Conservation (phyloP, 2,888 invertebrate species). For the Drosophila leonis region DNA sequence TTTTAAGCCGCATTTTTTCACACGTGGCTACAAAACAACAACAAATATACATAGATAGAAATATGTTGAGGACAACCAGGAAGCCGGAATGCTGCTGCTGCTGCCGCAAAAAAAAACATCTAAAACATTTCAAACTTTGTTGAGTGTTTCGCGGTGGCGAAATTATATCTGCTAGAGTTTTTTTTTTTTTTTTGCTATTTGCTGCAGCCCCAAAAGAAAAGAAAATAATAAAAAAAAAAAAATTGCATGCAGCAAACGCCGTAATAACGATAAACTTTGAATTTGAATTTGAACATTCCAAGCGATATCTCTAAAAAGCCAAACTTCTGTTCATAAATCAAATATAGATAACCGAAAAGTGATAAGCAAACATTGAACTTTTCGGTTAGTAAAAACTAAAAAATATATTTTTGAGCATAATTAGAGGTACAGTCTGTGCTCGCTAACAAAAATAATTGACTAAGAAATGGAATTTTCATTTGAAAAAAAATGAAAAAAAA, state of each 20-base stretch:
- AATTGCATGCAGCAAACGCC: not conserved
- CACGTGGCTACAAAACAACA: constrained; percentile 70
- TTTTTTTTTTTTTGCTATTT: constrained; percentile 14
- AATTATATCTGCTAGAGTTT: constrained; percentile 42
- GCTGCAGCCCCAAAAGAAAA: not conserved
- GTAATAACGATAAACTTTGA: constrained; percentile 13
- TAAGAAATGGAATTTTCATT: not conserved
- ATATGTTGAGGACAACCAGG: constrained; percentile 32
- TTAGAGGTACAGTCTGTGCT: not conserved
- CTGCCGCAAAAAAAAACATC: constrained; percentile 8
- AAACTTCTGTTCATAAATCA: constrained; percentile 12
- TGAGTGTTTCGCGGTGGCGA: constrained; percentile 35
- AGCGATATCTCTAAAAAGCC: constrained; percentile 11
- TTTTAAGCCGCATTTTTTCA: constrained; percentile 80
- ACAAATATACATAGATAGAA: constrained; percentile 22
- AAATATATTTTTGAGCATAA: not conserved
- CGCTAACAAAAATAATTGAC: too few relatives aligned
- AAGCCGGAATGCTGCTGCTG: constrained; percentile 21
- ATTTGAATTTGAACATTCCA: constrained; percentile 7
- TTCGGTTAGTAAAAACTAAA: not conserved
- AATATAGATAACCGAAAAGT: constrained; percentile 1
- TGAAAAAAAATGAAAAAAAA: not conserved
- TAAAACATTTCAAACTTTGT: constrained; percentile 42
- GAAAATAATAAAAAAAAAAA: not conserved
- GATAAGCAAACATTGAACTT: constrained; percentile 8